These are phyloP conservation scores for Rhizomys pruinosus DNA, from an alignment of 2,113 vertebrate species.

Conservation along the genomic window DNA sequence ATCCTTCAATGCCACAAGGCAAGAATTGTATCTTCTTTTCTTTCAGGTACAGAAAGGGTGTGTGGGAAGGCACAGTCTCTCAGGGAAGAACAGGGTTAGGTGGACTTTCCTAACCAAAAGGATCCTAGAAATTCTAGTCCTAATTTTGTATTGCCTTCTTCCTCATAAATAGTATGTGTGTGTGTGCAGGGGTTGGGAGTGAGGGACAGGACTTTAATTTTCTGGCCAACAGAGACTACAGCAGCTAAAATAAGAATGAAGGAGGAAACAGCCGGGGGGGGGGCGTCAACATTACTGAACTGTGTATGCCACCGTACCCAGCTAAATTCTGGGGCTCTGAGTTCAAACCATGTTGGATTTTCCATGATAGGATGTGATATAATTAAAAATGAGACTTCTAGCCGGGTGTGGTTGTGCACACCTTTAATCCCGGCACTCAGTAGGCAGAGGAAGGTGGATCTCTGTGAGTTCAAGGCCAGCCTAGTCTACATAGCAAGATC, in stretches of 20 bases:
- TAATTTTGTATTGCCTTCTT: not conserved
- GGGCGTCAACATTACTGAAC: too few species aligned
- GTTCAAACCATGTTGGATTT: conserved; percentile 12
- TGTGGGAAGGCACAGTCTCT: not conserved
- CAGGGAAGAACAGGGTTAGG: not conserved
- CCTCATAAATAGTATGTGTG: not conserved
- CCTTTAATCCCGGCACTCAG: too few species aligned
- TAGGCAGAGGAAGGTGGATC: too few species aligned
- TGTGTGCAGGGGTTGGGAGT: too few species aligned
- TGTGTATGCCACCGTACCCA: not conserved
- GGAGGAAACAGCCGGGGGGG: too few species aligned
- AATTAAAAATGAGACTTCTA: not conserved
- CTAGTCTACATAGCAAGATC: too few species aligned
- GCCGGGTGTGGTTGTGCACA: too few species aligned
- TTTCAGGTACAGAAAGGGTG: not conserved
- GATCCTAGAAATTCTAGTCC: not conserved
- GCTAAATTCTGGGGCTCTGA: not conserved
- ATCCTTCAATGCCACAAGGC: fast-evolving
- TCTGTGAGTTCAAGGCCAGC: too few species aligned
- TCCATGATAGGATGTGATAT: not conserved
- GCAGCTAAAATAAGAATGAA: not conserved
- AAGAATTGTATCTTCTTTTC: not conserved
- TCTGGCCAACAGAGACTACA: not conserved
- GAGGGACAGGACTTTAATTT: not conserved
- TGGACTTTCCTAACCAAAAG: not conserved